Evolutionary conservation across 2,797 vertebrate species (phyloP), one percentile per base, ranked within the genome.

Genomic region (Synanceia verrucosa): DNA sequence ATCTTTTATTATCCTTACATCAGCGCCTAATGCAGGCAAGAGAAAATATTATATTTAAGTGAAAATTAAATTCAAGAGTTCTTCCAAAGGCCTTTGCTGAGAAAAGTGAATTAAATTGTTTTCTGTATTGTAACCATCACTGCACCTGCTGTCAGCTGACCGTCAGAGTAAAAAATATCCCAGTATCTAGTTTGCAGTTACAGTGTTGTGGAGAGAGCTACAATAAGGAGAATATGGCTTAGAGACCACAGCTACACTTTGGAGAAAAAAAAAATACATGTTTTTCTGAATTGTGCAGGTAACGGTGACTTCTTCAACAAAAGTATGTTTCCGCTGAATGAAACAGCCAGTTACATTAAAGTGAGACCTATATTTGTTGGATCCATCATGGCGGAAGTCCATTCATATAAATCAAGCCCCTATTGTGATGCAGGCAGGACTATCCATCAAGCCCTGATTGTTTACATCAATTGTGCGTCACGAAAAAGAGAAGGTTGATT

Each of bases 321-420:
- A n/a, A n/a, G n/a, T 39, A 21, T 12, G 29, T 43, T 68, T 9
- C 16, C 51, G 2, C 29, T 28, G 5, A 12, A 53, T 16, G 18
- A 37, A 50, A 62, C 31, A 14, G 2, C 16, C 14, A 31, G 43
- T 56, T 26, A 23, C 36, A 31, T 65, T 47, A 26, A 31, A 39
- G 18, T 44, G 3, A 34, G 24, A 52, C 12, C 21, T 43, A 8
- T 70, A 12, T 70, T 53, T 76, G 60, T 68, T 67, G 9, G 12
- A 62, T 47, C 21, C 5, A 41, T 19, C 11, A 24, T 21, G 5
- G 19, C 34, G 16, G 73, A 55, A 65, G 28, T 47, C n/a, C 21
- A 4, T 72, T 57, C 55, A 28, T 24, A 16, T 60, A 39, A 58
- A 60, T 31, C 9, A 23, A 69, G 28, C 9, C 5, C 33, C 26